Evolutionary conservation across 2,888 invertebrate genomes (phyloP).

Genomic region (Plutella xylostella): DNA sequence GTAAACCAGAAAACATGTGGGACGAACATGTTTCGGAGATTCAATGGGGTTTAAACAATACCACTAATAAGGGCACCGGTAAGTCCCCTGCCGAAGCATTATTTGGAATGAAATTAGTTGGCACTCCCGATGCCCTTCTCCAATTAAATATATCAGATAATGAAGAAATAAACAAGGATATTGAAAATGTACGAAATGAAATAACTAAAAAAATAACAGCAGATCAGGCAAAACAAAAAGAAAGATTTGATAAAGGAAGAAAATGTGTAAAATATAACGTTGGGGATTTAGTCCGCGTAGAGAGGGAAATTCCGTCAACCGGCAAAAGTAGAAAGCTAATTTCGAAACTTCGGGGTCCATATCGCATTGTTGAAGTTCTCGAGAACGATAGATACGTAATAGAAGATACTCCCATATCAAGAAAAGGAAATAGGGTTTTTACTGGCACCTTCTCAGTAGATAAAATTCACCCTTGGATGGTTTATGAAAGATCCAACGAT

Average conservation of each 20-base stretch:
- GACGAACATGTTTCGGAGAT: constrained; percentile 9
- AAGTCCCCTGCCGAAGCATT: constrained; percentile 8
- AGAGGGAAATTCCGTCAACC: neutral
- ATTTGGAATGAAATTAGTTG: constrained; percentile 7
- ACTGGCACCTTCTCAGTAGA: no score
- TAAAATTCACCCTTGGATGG: no score
- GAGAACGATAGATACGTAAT: neutral
- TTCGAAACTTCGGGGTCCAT: neutral
- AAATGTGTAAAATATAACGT: neutral
- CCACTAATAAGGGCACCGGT: constrained; percentile 6
- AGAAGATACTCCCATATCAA: no score
- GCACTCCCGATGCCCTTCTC: neutral
- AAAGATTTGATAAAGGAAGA: neutral
- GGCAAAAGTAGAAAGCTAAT: neutral
- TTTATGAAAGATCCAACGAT: no score
- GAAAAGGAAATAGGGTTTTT: no score
- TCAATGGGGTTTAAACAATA: constrained; percentile 12
- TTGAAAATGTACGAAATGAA: neutral
- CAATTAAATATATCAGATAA: no score
- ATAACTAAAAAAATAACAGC: neutral
- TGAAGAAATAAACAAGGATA: no score
- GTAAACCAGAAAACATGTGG: constrained; percentile 7
- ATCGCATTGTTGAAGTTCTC: neutral
- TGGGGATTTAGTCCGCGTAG: neutral
- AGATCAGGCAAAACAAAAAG: neutral